These are phyloP conservation scores for Diglossa brunneiventris DNA, from an alignment of 2,113 vertebrate species.

Conservation along the genomic window DNA sequence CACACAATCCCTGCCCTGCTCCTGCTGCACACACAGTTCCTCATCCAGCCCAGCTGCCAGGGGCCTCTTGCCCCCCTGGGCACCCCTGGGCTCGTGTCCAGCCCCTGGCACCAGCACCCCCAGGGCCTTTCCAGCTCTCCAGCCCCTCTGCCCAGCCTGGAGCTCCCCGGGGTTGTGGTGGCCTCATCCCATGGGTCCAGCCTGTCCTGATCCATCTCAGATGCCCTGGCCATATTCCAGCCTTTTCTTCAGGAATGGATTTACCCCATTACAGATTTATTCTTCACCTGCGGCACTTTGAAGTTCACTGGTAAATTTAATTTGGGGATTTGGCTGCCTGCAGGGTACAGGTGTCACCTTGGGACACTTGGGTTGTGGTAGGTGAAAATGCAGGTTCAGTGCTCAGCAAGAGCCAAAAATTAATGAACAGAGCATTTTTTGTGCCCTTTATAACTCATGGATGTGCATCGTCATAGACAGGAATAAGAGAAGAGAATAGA, in stretches of 20 bases:
- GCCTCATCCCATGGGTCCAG: not conserved
- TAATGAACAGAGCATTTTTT: not conserved
- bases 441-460: not conserved
- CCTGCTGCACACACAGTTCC: too few species aligned
- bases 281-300: not conserved
- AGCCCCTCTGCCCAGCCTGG: not conserved
- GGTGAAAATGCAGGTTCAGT: not conserved
- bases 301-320: not conserved
- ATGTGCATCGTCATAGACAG: not conserved
- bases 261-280: not conserved
- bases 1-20: too few species aligned
- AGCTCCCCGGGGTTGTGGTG: accelerated
- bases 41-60: too few species aligned
- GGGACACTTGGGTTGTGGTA: not conserved
- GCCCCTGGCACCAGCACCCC: too few species aligned
- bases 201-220: not conserved
- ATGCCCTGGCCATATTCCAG: not conserved
- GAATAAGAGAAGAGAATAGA: not conserved
- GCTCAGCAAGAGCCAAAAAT: not conserved
- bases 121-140: not conserved
- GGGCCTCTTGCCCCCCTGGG: too few species aligned
- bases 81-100: too few species aligned
- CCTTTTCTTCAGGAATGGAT: not conserved
- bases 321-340: not conserved
- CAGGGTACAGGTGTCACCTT: not conserved